These are phyloP conservation scores for Terebella lapidaria DNA, from an alignment of 2,888 invertebrate species.

Conservation along the genomic window DNA sequence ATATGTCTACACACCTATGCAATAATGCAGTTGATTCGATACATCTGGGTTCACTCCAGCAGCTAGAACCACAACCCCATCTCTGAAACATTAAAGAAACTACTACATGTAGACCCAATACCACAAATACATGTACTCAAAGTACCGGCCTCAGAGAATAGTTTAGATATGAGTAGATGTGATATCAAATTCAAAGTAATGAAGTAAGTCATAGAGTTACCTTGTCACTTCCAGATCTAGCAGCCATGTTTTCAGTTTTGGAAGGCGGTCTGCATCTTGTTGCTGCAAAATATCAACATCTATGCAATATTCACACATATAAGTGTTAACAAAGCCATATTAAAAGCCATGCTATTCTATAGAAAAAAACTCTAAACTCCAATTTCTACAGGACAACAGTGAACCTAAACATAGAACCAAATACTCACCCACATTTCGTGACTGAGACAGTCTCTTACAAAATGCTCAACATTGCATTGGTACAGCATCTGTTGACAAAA, in stretches of 20 bases:
- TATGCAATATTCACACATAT: too few relatives aligned
- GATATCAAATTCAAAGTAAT: not conserved
- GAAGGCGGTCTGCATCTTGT: constrained; percentile 48
- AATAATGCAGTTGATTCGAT: constrained; percentile 68
- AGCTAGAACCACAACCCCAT: constrained; percentile 66
- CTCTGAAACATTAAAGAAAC: constrained; percentile 39
- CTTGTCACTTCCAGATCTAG: constrained; percentile 73
- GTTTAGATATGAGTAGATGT: too few relatives aligned
- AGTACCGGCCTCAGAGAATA: too few relatives aligned
- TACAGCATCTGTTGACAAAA: constrained; percentile 60
- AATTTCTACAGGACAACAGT: too few relatives aligned
- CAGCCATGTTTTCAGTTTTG: constrained; percentile 67
- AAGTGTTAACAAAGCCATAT: too few relatives aligned
- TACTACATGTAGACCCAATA: not conserved
- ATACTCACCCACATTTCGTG: constrained; percentile 65
- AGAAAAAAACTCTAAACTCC: too few relatives aligned
- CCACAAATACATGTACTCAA: too few relatives aligned
- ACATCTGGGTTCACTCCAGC: constrained; percentile 66
- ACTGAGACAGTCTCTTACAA: constrained; percentile 69
- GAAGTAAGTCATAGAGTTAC: too few relatives aligned
- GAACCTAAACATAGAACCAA: too few relatives aligned
- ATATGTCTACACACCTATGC: constrained; percentile 62
- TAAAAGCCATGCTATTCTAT: too few relatives aligned
- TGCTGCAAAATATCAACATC: constrained; percentile 42
- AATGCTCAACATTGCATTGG: constrained; percentile 70